These are phyloP conservation scores for Agapostemon virescens DNA, from an alignment of 2,888 invertebrate species.

Conservation along the genomic window DNA sequence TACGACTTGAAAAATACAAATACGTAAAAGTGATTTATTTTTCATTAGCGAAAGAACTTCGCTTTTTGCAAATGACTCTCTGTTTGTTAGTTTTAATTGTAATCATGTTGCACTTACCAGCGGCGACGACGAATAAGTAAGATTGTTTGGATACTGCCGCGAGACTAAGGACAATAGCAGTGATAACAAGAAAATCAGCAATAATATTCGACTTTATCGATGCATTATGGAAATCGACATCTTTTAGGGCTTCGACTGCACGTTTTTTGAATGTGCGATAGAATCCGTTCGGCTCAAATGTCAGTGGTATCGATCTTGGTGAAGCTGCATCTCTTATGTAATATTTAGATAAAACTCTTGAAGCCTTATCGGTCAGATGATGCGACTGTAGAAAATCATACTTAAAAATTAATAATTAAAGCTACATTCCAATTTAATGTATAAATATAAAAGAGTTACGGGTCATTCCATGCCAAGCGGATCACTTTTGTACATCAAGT, in stretches of 20 bases:
- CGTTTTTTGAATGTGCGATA: conserved; percentile 86
- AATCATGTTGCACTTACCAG: conserved; percentile 67
- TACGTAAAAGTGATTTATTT: background rate
- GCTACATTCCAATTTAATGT: background rate
- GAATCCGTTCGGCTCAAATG: conserved; percentile 88
- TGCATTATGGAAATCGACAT: conserved; percentile 80
- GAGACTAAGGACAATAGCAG: conserved; percentile 63
- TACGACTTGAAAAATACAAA: background rate
- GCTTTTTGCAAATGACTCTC: background rate
- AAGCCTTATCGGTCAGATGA: conserved; percentile 84
- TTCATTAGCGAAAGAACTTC: background rate
- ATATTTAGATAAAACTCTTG: conserved; percentile 85
- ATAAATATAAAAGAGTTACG: background rate
- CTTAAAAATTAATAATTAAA: background rate
- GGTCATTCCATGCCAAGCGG: too few relatives aligned
- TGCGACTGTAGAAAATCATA: conserved; percentile 79
- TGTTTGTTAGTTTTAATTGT: background rate
- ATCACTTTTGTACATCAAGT: too few relatives aligned
- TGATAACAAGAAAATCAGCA: conserved; percentile 69
- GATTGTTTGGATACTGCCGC: conserved; percentile 64
- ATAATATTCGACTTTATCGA: conserved; percentile 74
- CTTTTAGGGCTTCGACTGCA: conserved; percentile 82
- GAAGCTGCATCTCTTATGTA: conserved; percentile 84
- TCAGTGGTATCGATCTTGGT: conserved; percentile 87
- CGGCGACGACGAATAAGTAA: conserved; percentile 72